Evolutionary conservation across 2,797 vertebrate genomes (phyloP).

Genomic region (Eulemur albifrons): DNA sequence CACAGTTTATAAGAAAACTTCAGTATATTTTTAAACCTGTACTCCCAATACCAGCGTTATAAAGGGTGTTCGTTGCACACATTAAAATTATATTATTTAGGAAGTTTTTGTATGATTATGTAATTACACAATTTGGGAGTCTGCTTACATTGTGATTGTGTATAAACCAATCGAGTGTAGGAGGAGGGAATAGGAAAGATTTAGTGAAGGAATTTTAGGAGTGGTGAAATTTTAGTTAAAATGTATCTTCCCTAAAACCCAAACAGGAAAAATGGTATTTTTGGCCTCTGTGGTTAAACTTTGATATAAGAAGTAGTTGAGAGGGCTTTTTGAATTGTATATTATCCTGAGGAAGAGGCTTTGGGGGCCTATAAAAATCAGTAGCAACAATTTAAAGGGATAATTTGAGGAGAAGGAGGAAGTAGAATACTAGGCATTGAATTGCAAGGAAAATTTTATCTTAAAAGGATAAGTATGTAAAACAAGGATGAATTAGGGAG

Average conservation of each 20-base stretch:
- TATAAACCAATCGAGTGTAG: neutral
- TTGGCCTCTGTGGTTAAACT: slow-evolving; percentile 29
- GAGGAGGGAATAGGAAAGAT: neutral
- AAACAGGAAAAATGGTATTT: slow-evolving; percentile 38
- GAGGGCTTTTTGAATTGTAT: neutral
- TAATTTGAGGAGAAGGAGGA: slow-evolving; percentile 29
- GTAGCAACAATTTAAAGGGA: slow-evolving; percentile 46
- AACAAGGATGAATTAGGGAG: neutral
- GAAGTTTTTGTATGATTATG: slow-evolving; percentile 31
- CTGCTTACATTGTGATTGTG: slow-evolving; percentile 35
- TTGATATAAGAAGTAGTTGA: neutral
- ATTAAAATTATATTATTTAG: slow-evolving; percentile 30
- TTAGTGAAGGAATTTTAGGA: slow-evolving; percentile 38
- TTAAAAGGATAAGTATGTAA: slow-evolving; percentile 42
- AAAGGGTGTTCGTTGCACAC: neutral
- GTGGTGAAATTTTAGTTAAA: slow-evolving; percentile 53
- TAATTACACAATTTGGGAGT: slow-evolving; percentile 36
- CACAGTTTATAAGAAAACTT: neutral
- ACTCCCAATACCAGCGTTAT: neutral
- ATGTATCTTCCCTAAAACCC: slow-evolving; percentile 10
- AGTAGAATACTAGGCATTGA: slow-evolving; percentile 5
- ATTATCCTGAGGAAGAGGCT: slow-evolving; percentile 42
- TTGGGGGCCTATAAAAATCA: slow-evolving; percentile 52
- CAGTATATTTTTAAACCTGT: neutral
- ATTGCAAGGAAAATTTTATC: slow-evolving; percentile 45